Evolutionary conservation across 2,888 invertebrate genomes (phyloP), one percentile per base, ranked within the genome.

Genomic region (Dasypolia templi): DNA sequence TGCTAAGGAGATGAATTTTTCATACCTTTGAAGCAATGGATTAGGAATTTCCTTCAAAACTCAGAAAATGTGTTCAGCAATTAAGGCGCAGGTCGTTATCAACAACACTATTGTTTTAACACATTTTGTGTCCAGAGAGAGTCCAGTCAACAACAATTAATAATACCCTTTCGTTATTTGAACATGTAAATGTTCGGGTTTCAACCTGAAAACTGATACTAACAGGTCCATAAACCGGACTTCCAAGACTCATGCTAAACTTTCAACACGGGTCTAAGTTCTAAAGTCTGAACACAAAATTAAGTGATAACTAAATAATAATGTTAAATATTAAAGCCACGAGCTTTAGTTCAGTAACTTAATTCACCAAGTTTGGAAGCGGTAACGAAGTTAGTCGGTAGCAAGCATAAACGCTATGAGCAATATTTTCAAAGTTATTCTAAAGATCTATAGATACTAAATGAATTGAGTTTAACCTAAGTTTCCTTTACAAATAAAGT

Each of bases 351-450:
- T 71, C 29, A 7, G 7, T 42, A 55, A 71, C 61, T 55, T 49
- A 29, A 76, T 65, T 71, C 14, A 35, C 19, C 7, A 65, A 71
- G 46, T 77, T 70, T 17, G 14, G 14, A 22, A 64, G n/a, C 32
- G 46, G 64, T 61, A 44, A 61, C 29, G 44, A 29, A 76, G 64
- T 76, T 65, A 59, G 29, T 29, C 26, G 53, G 39, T 35, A 42
- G 35, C n/a, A n/a, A 75, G 32, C 17, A 42, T 55, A 32, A 75
- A 46, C 32, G n/a, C 32, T 59, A 32, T 46, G 3, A 51, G 3
- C 17, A 32, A 44, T 63, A 59, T 61, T 62, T 73, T 61, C 61
- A 14, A 55, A 42, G 12, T 42, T 0, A 11, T 56, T 68, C 11
- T 44, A 44, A 46, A 26, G 9, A 11, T 68, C 11, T 44, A 44